These are phyloP conservation scores for Cotesia typhae DNA, from an alignment of 1,140 invertebrate species.

Conservation along the genomic window DNA sequence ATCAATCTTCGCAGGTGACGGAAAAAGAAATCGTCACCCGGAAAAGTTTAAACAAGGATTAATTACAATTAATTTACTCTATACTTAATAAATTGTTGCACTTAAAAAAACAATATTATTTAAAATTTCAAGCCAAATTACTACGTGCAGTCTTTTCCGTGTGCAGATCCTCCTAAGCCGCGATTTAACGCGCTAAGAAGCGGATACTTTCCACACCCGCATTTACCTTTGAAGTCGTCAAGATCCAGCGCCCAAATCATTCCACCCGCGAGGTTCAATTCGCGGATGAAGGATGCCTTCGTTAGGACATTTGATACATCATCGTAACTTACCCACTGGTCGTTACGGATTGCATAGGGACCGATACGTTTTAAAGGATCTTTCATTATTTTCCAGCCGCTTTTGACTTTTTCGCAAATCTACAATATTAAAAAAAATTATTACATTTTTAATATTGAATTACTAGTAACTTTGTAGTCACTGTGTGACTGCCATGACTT, in stretches of 20 bases:
- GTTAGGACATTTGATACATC: conserved; percentile 73
- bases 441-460: conserved; percentile 4
- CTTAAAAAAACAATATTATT: too few relatives aligned
- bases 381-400: conserved; percentile 73
- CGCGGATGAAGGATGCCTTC: conserved; percentile 67
- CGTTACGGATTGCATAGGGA: conserved; percentile 75
- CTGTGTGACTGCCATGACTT: too few relatives aligned
- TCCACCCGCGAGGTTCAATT: conserved; percentile 74
- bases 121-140: not conserved
- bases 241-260: conserved; percentile 84
- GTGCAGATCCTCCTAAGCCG: not conserved
- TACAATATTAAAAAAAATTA: conserved; percentile 50
- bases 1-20: conserved; percentile 32
- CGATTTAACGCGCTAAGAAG: conserved; percentile 65
- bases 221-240: conserved; percentile 78
- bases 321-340: conserved; percentile 87
- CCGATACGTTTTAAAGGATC: conserved; percentile 74
- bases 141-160: conserved; percentile 15
- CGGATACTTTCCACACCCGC: conserved; percentile 70
- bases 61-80: not conserved
- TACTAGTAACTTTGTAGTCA: not conserved
- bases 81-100: not conserved
- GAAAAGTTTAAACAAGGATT: conserved; percentile 21
- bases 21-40: conserved; percentile 18
- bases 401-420: conserved; percentile 72